phyloP scores from a whole-genome alignment of 2,113 vertebrate genomes.

The Galbula dea region DNA sequence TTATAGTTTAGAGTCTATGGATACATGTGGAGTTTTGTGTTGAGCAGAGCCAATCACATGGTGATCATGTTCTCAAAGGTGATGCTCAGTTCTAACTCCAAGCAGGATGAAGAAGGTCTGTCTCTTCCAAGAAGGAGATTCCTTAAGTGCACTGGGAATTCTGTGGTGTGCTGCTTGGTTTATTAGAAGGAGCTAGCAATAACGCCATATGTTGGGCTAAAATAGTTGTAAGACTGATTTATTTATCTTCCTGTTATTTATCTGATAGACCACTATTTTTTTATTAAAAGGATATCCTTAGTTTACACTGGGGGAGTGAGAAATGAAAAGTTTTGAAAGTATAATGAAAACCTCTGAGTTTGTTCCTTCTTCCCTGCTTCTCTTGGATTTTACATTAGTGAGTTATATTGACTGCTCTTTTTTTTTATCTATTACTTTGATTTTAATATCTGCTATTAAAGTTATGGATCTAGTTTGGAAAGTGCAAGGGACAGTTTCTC shows the following conservation, averaged over 20 bases:
- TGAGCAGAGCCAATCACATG: neutral
- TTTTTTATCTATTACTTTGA: neutral
- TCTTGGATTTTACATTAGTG: neutral
- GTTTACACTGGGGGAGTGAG: neutral
- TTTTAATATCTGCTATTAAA: neutral
- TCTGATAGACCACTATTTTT: neutral
- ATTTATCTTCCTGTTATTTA: neutral
- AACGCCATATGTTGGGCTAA: too few relatives aligned
- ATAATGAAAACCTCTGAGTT: neutral
- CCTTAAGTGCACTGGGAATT: neutral
- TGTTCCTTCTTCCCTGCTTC: neutral
- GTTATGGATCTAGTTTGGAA: too few relatives aligned
- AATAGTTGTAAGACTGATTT: neutral
- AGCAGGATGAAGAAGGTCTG: neutral
- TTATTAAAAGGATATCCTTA: neutral
- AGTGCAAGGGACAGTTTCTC: neutral
- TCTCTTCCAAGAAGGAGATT: neutral
- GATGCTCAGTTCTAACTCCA: neutral
- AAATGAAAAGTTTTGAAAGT: neutral
- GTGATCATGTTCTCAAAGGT: neutral
- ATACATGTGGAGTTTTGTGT: neutral
- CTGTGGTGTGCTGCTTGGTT: neutral
- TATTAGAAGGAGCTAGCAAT: neutral
- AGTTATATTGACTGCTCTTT: neutral
- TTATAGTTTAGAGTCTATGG: neutral